phyloP scores from a whole-genome alignment of 2,888 invertebrate genomes.

The Cheilosia pagana region DNA sequence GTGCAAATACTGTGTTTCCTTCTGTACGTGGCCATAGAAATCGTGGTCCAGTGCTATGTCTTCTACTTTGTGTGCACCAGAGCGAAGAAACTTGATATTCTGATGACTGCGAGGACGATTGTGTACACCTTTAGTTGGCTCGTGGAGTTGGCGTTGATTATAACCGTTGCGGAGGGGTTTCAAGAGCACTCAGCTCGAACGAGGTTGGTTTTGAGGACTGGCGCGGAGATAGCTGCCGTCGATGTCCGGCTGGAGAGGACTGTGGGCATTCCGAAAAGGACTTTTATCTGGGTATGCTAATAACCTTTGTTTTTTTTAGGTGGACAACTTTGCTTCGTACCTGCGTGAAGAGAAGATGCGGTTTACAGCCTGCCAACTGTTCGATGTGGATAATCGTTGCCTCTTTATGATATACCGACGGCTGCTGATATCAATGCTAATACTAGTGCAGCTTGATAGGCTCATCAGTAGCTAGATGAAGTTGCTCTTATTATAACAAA shows the following conservation, averaged over 20 bases:
- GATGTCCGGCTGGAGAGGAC: slow-evolving; percentile 54
- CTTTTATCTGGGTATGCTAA: neutral
- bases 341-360: slow-evolving; percentile 20
- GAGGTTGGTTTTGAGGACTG: slow-evolving; percentile 33
- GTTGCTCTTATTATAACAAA: no score
- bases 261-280: slow-evolving; percentile 7
- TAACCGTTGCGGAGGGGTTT: slow-evolving; percentile 67
- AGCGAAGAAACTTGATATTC: neutral
- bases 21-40: slow-evolving; percentile 76
- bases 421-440: slow-evolving; percentile 20
- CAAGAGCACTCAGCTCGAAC: slow-evolving; percentile 1
- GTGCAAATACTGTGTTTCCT: slow-evolving; percentile 78
- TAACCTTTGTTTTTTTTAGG: slow-evolving; percentile 27
- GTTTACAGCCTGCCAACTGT: slow-evolving; percentile 51
- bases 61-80: slow-evolving; percentile 77
- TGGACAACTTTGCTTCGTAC: slow-evolving; percentile 57
- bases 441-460: slow-evolving; percentile 53
- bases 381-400: slow-evolving; percentile 52
- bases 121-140: slow-evolving; percentile 60
- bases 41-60: slow-evolving; percentile 78
- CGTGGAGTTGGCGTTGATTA: slow-evolving; percentile 72
- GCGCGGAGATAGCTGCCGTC: slow-evolving; percentile 9
- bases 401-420: slow-evolving; percentile 40
- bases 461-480: neutral
- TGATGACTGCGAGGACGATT: neutral